These are phyloP conservation scores for Rhodinocichla rosea DNA, from an alignment of 2,113 vertebrate species.

Conservation along the genomic window DNA sequence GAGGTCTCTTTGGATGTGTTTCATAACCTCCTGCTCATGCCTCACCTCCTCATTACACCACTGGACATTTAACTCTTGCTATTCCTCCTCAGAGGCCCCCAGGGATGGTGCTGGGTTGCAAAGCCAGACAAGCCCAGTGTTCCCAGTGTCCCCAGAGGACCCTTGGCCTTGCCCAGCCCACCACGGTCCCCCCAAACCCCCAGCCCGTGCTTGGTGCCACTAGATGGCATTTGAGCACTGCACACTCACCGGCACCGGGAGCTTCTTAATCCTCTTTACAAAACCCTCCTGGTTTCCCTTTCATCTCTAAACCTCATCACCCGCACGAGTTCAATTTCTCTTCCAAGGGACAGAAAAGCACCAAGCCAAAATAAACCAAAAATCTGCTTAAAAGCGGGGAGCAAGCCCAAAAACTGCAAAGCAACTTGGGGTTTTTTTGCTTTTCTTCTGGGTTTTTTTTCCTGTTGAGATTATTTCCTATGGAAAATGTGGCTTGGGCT, in stretches of 20 bases:
- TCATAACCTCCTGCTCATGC: background rate
- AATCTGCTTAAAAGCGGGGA: background rate
- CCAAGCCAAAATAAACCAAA: background rate
- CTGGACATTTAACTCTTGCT: too few relatives aligned
- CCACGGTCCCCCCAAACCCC: background rate
- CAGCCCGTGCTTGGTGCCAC: background rate
- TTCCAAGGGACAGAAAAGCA: background rate
- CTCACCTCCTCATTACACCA: background rate
- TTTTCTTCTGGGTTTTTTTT: too few relatives aligned
- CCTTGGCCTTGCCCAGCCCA: background rate
- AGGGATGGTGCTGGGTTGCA: rapidly evolving
- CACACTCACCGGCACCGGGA: background rate
- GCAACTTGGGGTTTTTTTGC: too few relatives aligned
- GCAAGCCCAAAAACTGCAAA: background rate
- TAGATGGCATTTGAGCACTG: conserved; percentile 39
- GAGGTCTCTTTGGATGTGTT: background rate
- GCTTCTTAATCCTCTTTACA: rapidly evolving
- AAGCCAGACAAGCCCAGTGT: background rate
- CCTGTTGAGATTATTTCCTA: background rate
- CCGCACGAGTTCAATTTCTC: background rate
- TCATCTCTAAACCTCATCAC: background rate
- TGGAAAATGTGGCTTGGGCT: background rate
- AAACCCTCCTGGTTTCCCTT: background rate
- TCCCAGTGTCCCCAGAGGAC: background rate
- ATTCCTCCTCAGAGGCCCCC: background rate